Conservation (phyloP, 2,113 vertebrate genomes). For the Benitochromis conjunctus region DNA sequence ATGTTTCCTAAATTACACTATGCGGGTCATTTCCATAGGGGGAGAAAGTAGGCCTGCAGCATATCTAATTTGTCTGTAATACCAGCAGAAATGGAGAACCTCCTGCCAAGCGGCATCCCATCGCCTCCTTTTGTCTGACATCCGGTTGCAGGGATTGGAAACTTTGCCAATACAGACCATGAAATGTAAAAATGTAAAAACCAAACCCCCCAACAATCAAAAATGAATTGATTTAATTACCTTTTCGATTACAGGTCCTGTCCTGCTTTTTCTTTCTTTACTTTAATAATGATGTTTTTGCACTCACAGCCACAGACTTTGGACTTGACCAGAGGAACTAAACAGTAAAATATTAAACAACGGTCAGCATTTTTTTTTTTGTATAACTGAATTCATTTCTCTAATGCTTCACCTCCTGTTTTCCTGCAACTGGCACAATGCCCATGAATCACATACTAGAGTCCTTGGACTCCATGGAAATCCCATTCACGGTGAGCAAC, state of each 20-base stretch:
- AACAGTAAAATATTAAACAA: not conserved
- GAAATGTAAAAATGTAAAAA: not conserved
- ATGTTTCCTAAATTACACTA: slow-evolving; percentile 62
- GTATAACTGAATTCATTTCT: not conserved
- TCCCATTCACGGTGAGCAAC: slow-evolving; percentile 8
- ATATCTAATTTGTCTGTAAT: slow-evolving; percentile 58
- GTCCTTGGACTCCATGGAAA: slow-evolving; percentile 33
- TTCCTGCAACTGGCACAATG: not conserved
- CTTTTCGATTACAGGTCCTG: not conserved
- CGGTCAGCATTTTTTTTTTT: not conserved
- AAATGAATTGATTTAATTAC: not conserved
- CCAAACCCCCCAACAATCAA: not conserved
- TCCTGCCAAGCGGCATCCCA: slow-evolving; percentile 42
- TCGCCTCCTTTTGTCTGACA: slow-evolving; percentile 39
- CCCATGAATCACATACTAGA: not conserved
- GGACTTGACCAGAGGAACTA: not conserved
- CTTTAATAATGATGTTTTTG: not conserved
- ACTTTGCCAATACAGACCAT: not conserved
- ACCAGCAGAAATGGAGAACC: slow-evolving; percentile 48
- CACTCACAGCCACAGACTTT: not conserved
- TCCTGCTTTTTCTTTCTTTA: not conserved
- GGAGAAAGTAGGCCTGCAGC: slow-evolving; percentile 31
- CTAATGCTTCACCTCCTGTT: not conserved
- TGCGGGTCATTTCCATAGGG: slow-evolving; percentile 54
- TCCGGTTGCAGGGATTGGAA: slow-evolving; percentile 14